phyloP scores from a whole-genome alignment of 35 echinoderm and acorn worm genomes.

The Acanthaster planci region DNA sequence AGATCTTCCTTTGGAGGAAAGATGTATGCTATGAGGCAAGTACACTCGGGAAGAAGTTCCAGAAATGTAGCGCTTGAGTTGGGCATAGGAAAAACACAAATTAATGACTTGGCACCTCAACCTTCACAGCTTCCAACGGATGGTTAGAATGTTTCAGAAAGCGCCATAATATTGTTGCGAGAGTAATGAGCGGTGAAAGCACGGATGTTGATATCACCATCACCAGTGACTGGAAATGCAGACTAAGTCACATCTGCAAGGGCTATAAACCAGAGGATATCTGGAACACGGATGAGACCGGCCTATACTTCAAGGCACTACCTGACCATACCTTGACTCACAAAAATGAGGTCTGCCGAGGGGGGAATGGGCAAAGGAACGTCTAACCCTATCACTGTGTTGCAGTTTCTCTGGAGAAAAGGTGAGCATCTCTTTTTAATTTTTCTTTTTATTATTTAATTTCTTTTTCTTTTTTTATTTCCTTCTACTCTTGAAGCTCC shows the following conservation, averaged over 20 bases:
- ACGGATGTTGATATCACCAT: background rate
- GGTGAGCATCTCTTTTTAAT: background rate
- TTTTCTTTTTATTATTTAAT: background rate
- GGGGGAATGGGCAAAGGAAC: background rate
- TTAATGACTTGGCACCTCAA: background rate
- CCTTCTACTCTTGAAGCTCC: background rate
- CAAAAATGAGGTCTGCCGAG: background rate
- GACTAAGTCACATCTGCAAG: background rate
- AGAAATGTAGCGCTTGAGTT: too few species aligned
- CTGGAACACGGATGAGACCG: background rate
- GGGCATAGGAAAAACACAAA: too few species aligned
- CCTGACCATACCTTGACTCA: background rate
- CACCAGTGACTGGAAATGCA: background rate
- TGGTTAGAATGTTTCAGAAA: background rate
- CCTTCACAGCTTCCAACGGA: background rate
- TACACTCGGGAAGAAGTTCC: too few species aligned
- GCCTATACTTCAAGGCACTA: background rate
- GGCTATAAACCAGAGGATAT: background rate
- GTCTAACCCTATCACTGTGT: background rate
- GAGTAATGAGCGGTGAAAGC: background rate
- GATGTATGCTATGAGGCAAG: too few species aligned
- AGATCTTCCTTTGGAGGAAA: too few species aligned
- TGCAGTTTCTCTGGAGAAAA: conserved; percentile 8
- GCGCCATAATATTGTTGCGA: background rate
- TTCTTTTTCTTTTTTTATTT: background rate